These are phyloP conservation scores for Mesopsocus fuscifrons DNA, from an alignment of 2,888 invertebrate genomes.

Conservation along the genomic window DNA sequence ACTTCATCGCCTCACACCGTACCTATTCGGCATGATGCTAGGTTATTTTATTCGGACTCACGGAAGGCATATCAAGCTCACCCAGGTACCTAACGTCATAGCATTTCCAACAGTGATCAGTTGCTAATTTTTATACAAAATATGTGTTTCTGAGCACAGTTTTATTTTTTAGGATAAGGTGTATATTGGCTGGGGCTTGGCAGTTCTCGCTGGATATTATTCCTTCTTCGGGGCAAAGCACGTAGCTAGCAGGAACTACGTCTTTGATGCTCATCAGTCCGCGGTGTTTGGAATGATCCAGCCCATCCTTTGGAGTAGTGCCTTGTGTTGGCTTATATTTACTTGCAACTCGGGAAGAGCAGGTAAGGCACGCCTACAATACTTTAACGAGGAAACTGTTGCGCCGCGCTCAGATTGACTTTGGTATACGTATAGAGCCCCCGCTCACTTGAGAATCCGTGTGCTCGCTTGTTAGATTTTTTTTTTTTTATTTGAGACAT, in stretches of 20 bases:
- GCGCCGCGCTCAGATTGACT: no score
- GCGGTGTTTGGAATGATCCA: conserved; percentile 11
- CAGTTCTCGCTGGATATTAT: conserved; percentile 10
- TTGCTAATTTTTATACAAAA: no score
- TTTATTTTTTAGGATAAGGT: no score
- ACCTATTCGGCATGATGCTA: conserved; percentile 12
- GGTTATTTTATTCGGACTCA: conserved; percentile 9
- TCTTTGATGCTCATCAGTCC: conserved; percentile 7
- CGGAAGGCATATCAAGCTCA: neutral
- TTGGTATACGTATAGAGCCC: no score
- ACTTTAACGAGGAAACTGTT: no score
- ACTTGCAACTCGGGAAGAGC: conserved; percentile 10
- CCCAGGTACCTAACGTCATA: no score
- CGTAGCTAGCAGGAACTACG: neutral
- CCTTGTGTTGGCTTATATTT: conserved; percentile 13
- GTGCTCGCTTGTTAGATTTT: no score
- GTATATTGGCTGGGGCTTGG: conserved; percentile 9
- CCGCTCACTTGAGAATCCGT: no score
- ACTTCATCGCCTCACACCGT: conserved; percentile 12
- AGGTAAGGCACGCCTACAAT: no score
- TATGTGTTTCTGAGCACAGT: no score
- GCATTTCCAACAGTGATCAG: no score
- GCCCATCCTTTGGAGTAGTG: conserved; percentile 12
- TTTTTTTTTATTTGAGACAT: no score
- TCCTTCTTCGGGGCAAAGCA: conserved; percentile 10